Percentiles rank a stretch among this genome's conserved stretches.
Conservation (phyloP, 1,140 invertebrate genomes). For the Eciton burchellii region DNA sequence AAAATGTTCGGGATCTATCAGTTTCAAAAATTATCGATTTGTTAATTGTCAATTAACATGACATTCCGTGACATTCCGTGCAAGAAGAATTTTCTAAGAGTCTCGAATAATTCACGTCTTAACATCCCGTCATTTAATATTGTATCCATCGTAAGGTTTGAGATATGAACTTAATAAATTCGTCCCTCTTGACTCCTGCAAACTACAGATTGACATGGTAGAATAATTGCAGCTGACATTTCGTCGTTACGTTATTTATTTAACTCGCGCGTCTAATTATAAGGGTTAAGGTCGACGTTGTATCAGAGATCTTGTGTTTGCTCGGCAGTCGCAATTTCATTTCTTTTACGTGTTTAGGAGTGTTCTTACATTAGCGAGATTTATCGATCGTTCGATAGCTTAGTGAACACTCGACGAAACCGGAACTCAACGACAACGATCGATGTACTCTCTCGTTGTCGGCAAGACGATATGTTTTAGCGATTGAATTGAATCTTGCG, state of each 20-base stretch:
- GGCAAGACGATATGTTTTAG: neutral
- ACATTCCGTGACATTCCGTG: neutral
- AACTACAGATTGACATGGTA: conserved; percentile 30
- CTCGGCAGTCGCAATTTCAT: neutral
- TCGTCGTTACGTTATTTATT: conserved; percentile 23
- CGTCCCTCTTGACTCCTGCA: neutral
- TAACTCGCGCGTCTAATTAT: neutral
- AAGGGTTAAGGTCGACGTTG: conserved; percentile 10
- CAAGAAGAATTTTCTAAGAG: neutral
- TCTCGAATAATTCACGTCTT: neutral
- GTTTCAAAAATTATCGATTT: too few relatives aligned
- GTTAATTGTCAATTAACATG: too few relatives aligned
- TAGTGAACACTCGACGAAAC: neutral
- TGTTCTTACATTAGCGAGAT: neutral
- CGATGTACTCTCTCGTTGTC: neutral
- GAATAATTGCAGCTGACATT: neutral
- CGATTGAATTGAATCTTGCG: neutral
- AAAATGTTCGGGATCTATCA: too few relatives aligned
- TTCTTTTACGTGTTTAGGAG: neutral
- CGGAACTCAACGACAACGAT: neutral
- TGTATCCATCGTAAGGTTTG: neutral
- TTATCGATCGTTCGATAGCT: neutral
- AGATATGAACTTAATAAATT: neutral
- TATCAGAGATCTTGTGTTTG: neutral
- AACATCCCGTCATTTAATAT: neutral